Evolutionary conservation across 2,888 invertebrate species (phyloP), one percentile per base, ranked within the genome.

Genomic region (Thecophora atra): DNA sequence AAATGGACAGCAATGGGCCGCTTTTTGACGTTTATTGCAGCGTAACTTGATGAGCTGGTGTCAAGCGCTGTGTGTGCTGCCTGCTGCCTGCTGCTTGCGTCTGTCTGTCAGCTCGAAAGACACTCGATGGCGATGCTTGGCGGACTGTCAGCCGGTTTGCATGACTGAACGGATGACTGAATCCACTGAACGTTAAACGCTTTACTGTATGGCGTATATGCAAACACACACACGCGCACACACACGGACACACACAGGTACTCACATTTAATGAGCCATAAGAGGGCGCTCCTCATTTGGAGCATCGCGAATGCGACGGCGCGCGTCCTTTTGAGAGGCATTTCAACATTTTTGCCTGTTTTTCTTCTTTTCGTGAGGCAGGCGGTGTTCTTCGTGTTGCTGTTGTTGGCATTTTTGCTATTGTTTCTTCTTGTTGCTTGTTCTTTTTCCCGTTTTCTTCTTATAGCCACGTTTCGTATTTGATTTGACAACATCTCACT

Each of bases 1-100:
- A 84, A 84, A 85, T 83, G 83, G 84, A 85, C 83, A 83, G 83
- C 83, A 82, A 83, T 83, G 83, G 82, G 83, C 83, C 78, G 81
- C 83, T 81, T 83, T 83, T 83, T 82, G 83, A 83, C 83, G 83
- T 83, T 83, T 83, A 83, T 83, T 83, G 83, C 81, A 80, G 82
- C 82, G 74, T 76, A 77, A 76, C 74, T 72, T 74, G 71, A 70
- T 52, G 70, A 62, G 70, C 70, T 63, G 70, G 70, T 70, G 70
- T 70, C 70, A 63, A 62, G 30, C 63, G 26, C 42, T 47, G 44
- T 11, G 47, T 26, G 21, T 11, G 21, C 54, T 21, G 8, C 21
- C 19, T n/a, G 54, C 17, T 51, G 51, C 44, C n/a, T 11, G n/a
- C 4, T 17, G 51, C n/a, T 11, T 17, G 51, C 17, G 30, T 28